These are phyloP conservation scores for Drosophila nasuta DNA, from an alignment of 1,140 invertebrate genomes.

Conservation along the genomic window DNA sequence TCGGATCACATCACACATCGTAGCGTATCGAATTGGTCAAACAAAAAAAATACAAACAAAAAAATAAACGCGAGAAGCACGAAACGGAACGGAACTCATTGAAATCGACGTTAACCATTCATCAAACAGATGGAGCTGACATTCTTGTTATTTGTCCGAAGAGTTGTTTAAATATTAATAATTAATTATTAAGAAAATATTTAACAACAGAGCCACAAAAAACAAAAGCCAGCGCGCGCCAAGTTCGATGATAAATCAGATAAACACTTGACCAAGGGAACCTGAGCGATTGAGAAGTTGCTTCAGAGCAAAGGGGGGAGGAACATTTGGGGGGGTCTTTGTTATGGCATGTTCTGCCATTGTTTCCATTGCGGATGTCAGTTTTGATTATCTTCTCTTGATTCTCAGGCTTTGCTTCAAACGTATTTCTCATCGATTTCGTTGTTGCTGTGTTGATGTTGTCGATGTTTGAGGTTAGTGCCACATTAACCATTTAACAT, in stretches of 20 bases:
- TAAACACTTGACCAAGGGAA: slow-evolving; percentile 26
- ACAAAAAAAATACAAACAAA: slow-evolving; percentile 17
- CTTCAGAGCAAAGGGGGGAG: neutral
- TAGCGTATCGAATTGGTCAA: slow-evolving; percentile 5
- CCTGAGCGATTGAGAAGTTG: neutral
- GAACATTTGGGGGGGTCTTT: neutral
- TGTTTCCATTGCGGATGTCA: slow-evolving; percentile 77
- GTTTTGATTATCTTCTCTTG: slow-evolving; percentile 54
- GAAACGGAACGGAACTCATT: slow-evolving; percentile 72
- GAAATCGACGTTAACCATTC: slow-evolving; percentile 63
- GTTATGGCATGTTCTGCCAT: slow-evolving; percentile 48
- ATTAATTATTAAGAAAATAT: slow-evolving; percentile 77
- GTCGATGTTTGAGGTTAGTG: slow-evolving; percentile 25
- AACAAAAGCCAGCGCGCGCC: slow-evolving; percentile 58
- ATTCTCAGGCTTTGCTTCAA: slow-evolving; percentile 46
- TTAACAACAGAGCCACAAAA: slow-evolving; percentile 52
- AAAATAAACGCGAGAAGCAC: slow-evolving; percentile 16
- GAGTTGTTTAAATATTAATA: slow-evolving; percentile 80
- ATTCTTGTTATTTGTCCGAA: slow-evolving; percentile 44
- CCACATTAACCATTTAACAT: slow-evolving; percentile 19
- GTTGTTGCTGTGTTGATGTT: neutral
- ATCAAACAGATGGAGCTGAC: slow-evolving; percentile 58
- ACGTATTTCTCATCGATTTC: slow-evolving; percentile 9
- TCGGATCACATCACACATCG: slow-evolving; percentile 2
- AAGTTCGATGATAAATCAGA: slow-evolving; percentile 62